Evolutionary conservation across 2,113 vertebrate genomes (phyloP).

Genomic region (Oryctolagus cuniculus): mOryCun1.1 NC_091442.1:47729501-47730000

Average conservation of each 20-base stretch:
- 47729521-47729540: not conserved
- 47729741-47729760: not conserved
- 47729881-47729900: not conserved
- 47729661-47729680: not conserved
- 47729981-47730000: rapidly evolving
- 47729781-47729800: not conserved
- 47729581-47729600: not conserved
- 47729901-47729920: not conserved
- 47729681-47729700: not conserved
- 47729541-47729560: no score
- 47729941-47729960: not conserved
- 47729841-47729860: rapidly evolving
- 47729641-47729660: not conserved
- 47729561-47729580: not conserved
- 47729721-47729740: not conserved
- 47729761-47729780: not conserved
- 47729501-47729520: not conserved
- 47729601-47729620: not conserved
- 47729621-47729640: not conserved
- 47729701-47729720: not conserved
- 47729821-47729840: not conserved
- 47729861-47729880: not conserved
- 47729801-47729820: not conserved
- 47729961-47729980: not conserved
- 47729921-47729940: no score